Conservation (phyloP, 2,888 invertebrate species). For the Psococerastis gibbosa region DNA sequence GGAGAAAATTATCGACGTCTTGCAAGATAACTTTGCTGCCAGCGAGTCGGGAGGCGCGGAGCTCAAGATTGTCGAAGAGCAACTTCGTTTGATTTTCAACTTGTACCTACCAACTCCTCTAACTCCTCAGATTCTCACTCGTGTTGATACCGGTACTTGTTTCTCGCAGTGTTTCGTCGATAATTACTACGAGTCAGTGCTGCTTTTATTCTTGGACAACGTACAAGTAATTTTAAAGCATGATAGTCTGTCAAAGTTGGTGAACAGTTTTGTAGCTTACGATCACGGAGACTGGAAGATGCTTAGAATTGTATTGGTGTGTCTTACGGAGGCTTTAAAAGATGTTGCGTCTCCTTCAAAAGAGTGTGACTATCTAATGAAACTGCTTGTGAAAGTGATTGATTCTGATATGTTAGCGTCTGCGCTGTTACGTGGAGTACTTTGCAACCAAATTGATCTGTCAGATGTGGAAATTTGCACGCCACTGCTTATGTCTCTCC, state of each 20-base stretch:
- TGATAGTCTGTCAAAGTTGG: no score
- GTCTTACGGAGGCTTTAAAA: slow-evolving; percentile 28
- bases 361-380: slow-evolving; percentile 25
- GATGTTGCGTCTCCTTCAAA: slow-evolving; percentile 21
- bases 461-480: slow-evolving; percentile 28
- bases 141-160: slow-evolving; percentile 28
- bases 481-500: slow-evolving; percentile 44
- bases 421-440: slow-evolving; percentile 24
- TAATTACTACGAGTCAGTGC: slow-evolving; percentile 30
- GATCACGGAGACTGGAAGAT: neutral
- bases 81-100: no score
- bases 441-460: slow-evolving; percentile 12
- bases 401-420: slow-evolving; percentile 38
- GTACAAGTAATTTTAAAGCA: neutral
- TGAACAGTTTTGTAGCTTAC: no score
- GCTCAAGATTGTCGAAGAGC: no score
- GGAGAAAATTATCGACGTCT: neutral
- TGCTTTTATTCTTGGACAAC: slow-evolving; percentile 20
- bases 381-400: slow-evolving; percentile 30
- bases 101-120: slow-evolving; percentile 37
- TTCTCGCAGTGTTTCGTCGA: slow-evolving; percentile 26
- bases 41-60: no score
- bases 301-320: neutral
- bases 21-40: slow-evolving; percentile 1
- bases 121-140: slow-evolving; percentile 44